These are phyloP conservation scores for Caenorhabditis sp. DNA, from an alignment of 2,888 invertebrate species.

Conservation along the genomic window DNA sequence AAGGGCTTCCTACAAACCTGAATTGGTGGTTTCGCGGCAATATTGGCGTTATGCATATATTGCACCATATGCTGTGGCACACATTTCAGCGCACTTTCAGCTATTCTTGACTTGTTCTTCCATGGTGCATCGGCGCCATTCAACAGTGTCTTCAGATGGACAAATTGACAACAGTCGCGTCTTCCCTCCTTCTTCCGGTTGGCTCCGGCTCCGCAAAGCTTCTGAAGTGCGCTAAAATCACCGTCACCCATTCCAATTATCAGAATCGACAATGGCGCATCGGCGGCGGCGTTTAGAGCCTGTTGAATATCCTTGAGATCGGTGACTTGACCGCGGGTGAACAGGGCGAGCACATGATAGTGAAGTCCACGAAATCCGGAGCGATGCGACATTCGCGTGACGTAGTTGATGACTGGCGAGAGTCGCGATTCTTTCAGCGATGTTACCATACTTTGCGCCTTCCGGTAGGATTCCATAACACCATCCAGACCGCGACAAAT, in stretches of 20 bases:
- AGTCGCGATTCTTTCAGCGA: constrained; percentile 63
- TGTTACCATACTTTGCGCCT: constrained; percentile 56
- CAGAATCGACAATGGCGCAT: constrained; percentile 65
- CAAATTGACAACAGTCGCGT: constrained; percentile 46
- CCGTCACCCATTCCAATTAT: constrained; percentile 66
- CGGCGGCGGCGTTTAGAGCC: constrained; percentile 59
- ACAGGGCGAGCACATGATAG: constrained; percentile 64
- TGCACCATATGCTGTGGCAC: constrained; percentile 55
- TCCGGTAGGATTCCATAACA: constrained; percentile 63
- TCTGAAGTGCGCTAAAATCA: constrained; percentile 51
- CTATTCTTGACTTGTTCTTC: constrained; percentile 46
- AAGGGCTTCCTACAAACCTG: constrained; percentile 27
- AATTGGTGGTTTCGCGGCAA: constrained; percentile 59
- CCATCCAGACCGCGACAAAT: constrained; percentile 66
- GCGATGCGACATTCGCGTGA: constrained; percentile 55
- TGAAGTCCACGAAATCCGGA: constrained; percentile 56
- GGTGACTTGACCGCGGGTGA: constrained; percentile 60
- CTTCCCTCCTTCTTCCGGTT: constrained; percentile 35
- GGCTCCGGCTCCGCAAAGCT: constrained; percentile 24
- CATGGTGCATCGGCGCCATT: constrained; percentile 47
- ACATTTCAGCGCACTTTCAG: constrained; percentile 41
- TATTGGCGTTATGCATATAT: constrained; percentile 53
- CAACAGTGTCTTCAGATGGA: constrained; percentile 45
- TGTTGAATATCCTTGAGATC: constrained; percentile 63
- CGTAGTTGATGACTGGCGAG: constrained; percentile 66